Conservation (phyloP, 2,888 invertebrate genomes). For the Dynastes hyllus region DNA sequence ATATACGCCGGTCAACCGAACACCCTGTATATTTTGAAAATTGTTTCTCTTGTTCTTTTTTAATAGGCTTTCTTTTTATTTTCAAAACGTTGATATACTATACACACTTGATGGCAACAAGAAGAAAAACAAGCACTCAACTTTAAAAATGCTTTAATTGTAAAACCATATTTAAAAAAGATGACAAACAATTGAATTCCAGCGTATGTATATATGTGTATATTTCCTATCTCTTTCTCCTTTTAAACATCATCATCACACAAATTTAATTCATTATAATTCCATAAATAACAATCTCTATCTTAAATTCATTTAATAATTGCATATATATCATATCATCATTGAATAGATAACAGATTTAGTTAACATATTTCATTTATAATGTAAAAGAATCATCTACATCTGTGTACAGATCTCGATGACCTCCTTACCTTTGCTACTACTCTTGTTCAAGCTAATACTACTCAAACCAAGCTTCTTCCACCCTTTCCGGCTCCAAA, state of each 20-base stretch:
- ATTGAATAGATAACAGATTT: neutral
- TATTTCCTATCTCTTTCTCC: neutral
- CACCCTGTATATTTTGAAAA: too few relatives aligned
- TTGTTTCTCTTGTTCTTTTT: too few relatives aligned
- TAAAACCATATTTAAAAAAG: conserved; percentile 10
- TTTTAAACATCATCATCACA: neutral
- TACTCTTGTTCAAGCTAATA: conserved; percentile 80
- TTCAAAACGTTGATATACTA: too few relatives aligned
- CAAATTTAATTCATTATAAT: conserved; percentile 13
- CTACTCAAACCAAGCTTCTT: conserved; percentile 84
- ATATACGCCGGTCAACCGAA: too few relatives aligned
- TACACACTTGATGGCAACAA: too few relatives aligned
- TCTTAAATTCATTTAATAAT: too few relatives aligned
- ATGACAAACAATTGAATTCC: neutral
- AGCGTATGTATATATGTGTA: neutral
- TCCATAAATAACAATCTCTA: conserved; percentile 2
- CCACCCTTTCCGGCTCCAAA: conserved; percentile 87
- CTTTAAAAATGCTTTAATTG: conserved; percentile 6
- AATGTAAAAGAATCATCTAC: neutral
- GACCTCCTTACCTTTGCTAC: conserved; percentile 73
- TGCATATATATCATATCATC: too few relatives aligned
- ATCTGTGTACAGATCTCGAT: neutral
- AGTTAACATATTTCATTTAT: conserved; percentile 54
- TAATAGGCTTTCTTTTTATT: too few relatives aligned
- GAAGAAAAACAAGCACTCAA: neutral